A percentile compares a stretch with the other conserved stretches of the same genome.
Conservation (phyloP, 2,797 vertebrate genomes). For the Lepus oiostolus region DNA sequence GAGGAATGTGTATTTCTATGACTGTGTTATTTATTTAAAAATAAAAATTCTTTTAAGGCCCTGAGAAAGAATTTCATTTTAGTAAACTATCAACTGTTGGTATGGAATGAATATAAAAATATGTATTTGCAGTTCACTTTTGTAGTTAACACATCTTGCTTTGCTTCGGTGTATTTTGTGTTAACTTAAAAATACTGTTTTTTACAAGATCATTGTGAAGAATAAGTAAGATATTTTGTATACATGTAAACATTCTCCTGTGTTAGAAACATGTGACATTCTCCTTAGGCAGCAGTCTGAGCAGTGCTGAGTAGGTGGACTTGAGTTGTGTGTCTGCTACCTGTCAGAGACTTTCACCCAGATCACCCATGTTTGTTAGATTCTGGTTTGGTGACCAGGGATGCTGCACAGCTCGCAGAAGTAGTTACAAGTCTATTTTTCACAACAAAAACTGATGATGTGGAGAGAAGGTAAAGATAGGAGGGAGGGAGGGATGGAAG, state of each 20-base stretch:
- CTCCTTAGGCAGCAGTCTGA: too few relatives aligned
- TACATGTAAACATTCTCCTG: background rate
- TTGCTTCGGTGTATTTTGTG: too few relatives aligned
- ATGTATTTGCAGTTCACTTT: background rate
- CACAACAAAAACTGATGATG: background rate
- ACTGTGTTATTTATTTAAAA: constrained; percentile 1
- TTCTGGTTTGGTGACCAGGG: background rate
- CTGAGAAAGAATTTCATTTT: background rate
- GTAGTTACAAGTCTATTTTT: background rate
- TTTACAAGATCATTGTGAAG: background rate
- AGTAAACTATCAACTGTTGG: background rate
- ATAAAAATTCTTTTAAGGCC: background rate
- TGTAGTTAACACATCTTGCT: background rate
- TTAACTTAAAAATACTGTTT: background rate
- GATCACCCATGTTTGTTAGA: background rate
- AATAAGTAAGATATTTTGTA: background rate
- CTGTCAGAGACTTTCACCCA: background rate
- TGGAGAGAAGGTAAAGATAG: fast-evolving
- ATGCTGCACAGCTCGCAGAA: background rate
- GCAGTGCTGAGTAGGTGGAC: fast-evolving
- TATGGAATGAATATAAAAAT: background rate
- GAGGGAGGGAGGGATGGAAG: fast-evolving
- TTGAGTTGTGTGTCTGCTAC: background rate
- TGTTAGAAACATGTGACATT: background rate
- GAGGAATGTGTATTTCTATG: background rate